phyloP scores from a whole-genome alignment of 2,888 invertebrate species.

The Polydrusus cervinus region DNA sequence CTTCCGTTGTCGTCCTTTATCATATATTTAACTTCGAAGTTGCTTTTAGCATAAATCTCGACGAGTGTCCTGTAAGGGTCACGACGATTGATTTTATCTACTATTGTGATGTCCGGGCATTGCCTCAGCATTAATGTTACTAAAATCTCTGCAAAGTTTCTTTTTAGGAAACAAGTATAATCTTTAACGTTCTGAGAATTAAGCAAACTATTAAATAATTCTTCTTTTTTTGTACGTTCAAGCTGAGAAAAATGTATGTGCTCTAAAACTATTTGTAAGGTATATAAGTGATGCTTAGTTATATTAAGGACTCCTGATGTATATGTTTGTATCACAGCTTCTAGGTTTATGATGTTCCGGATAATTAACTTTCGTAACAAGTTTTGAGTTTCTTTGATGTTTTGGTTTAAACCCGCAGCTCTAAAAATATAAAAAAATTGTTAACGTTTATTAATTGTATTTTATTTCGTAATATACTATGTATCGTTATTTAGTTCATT shows the following conservation, averaged over 20 bases:
- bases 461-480: too few species aligned
- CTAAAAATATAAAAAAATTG: conserved; percentile 62
- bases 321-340: conserved; percentile 69
- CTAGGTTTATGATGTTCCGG: conserved; percentile 63
- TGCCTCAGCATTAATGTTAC: conserved; percentile 64
- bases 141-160: conserved; percentile 61
- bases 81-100: conserved; percentile 26
- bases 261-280: conserved; percentile 67
- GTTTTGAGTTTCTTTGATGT: conserved; percentile 69
- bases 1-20: not conserved
- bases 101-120: conserved; percentile 58
- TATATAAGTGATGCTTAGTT: conserved; percentile 67
- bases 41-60: conserved; percentile 62
- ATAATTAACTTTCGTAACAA: conserved; percentile 70
- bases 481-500: too few species aligned
- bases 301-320: conserved; percentile 68
- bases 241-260: conserved; percentile 63
- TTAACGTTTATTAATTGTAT: not conserved
- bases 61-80: conserved; percentile 59
- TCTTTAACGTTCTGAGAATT: conserved; percentile 57
- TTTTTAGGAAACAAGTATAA: conserved; percentile 52
- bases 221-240: conserved; percentile 57
- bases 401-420: conserved; percentile 71
- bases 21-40: conserved; percentile 59
- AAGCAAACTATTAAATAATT: conserved; percentile 62